Percentiles rank a stretch among this genome's conserved stretches.
phyloP scores from a whole-genome alignment of 2,797 vertebrate genomes.

The Myiotriccus ornatus region DNA sequence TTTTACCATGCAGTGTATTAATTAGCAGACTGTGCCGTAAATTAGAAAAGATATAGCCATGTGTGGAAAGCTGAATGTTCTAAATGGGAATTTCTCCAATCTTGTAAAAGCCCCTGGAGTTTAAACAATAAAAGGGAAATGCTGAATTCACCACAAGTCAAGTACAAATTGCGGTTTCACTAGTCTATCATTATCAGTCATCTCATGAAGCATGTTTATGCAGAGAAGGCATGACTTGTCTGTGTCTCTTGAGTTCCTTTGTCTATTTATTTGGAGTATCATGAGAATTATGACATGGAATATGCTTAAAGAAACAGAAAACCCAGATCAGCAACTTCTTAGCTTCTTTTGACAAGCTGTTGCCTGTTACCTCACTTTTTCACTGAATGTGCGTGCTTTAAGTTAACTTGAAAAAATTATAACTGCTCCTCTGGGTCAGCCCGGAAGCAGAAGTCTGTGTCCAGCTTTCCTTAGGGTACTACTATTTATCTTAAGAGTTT shows the following conservation, averaged over 20 bases:
- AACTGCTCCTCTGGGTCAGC: not conserved
- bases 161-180: not conserved
- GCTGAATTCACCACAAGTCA: not conserved
- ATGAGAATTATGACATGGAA: not conserved
- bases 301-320: not conserved
- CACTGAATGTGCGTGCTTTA: not conserved
- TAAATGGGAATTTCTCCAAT: not conserved
- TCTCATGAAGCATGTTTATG: not conserved
- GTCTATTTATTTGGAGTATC: not conserved
- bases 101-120: not conserved
- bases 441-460: not conserved
- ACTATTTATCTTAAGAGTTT: not conserved
- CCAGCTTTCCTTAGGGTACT: not conserved
- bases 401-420: not conserved
- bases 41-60: not conserved
- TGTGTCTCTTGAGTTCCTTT: not conserved
- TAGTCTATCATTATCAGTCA: not conserved
- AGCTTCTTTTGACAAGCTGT: not conserved
- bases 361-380: not conserved
- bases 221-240: not conserved
- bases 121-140: not conserved
- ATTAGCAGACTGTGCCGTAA: not conserved
- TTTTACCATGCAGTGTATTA: not conserved
- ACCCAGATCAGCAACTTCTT: not conserved
- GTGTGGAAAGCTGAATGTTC: not conserved